phyloP scores from a whole-genome alignment of 2,888 invertebrate species.

The Synanthedon vespiformis region DNA sequence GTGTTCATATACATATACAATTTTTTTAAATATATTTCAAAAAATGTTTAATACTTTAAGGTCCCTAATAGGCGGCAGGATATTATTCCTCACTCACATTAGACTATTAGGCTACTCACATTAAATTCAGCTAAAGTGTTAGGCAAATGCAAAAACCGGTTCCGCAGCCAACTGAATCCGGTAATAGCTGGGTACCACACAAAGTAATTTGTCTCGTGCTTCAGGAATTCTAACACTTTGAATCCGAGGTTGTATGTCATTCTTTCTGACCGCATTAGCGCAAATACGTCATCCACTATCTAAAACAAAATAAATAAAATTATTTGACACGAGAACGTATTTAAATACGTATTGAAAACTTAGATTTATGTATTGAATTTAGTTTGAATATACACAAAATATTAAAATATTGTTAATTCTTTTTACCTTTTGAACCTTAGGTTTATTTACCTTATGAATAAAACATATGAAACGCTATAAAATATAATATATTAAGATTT shows the following conservation, averaged over 20 bases:
- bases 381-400: too few species aligned
- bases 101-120: constrained; percentile 26
- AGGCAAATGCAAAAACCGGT: constrained; percentile 48
- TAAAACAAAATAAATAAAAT: constrained; percentile 15
- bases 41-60: too few species aligned
- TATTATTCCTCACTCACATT: too few species aligned
- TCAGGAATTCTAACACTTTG: constrained; percentile 47
- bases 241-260: constrained; percentile 42
- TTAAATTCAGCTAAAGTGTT: constrained; percentile 33
- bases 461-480: too few species aligned
- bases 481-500: too few species aligned
- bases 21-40: too few species aligned
- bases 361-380: too few species aligned
- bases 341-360: not conserved
- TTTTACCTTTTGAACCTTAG: too few species aligned
- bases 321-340: not conserved
- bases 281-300: constrained; percentile 62
- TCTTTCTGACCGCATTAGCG: constrained; percentile 46
- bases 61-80: too few species aligned
- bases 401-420: too few species aligned
- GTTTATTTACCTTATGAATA: too few species aligned
- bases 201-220: constrained; percentile 46
- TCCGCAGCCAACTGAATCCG: constrained; percentile 54
- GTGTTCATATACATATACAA: too few species aligned
- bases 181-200: constrained; percentile 56